phyloP scores from a whole-genome alignment of 2,113 vertebrate species.

The Gambusia affinis region DNA sequence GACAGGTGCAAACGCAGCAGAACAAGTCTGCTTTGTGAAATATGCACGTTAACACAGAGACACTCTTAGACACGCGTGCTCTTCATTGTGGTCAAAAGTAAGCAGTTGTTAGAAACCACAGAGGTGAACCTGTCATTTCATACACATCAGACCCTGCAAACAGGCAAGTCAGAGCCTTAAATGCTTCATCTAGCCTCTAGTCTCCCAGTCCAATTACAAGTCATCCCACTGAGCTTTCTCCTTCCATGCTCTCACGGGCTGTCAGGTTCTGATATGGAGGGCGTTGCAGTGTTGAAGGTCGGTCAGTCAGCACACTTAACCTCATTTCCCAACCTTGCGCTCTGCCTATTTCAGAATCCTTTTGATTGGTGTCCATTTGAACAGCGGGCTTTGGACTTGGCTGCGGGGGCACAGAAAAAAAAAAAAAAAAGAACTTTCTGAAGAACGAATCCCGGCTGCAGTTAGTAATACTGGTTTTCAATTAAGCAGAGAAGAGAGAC shows the following conservation, averaged over 20 bases:
- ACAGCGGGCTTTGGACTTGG: conserved; percentile 61
- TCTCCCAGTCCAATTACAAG: conserved; percentile 72
- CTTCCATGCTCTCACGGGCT: conserved; percentile 61
- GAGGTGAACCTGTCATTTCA: conserved; percentile 52
- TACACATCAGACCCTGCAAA: conserved; percentile 52
- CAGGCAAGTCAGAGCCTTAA: conserved; percentile 56
- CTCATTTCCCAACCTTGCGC: conserved; percentile 66
- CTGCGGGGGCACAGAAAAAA: conserved; percentile 28
- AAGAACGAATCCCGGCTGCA: conserved; percentile 53
- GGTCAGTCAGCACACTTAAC: conserved; percentile 71
- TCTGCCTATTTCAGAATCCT: conserved; percentile 53
- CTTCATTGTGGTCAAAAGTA: conserved; percentile 36
- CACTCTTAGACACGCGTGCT: conserved; percentile 2
- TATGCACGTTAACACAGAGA: not conserved
- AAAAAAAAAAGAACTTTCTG: conserved; percentile 55
- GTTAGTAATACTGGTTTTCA: conserved; percentile 70
- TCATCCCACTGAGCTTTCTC: conserved; percentile 51
- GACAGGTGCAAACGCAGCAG: not conserved
- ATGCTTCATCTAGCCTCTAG: conserved; percentile 65
- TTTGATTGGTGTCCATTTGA: conserved; percentile 72
- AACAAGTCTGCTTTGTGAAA: not conserved
- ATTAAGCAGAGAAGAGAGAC: conserved; percentile 69
- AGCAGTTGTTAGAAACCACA: conserved; percentile 37
- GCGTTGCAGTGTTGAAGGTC: conserved; percentile 72
- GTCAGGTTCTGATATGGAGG: conserved; percentile 70